Evolutionary conservation across 1,140 invertebrate species (phyloP).

Genomic region (Liolophura sinensis): DNA sequence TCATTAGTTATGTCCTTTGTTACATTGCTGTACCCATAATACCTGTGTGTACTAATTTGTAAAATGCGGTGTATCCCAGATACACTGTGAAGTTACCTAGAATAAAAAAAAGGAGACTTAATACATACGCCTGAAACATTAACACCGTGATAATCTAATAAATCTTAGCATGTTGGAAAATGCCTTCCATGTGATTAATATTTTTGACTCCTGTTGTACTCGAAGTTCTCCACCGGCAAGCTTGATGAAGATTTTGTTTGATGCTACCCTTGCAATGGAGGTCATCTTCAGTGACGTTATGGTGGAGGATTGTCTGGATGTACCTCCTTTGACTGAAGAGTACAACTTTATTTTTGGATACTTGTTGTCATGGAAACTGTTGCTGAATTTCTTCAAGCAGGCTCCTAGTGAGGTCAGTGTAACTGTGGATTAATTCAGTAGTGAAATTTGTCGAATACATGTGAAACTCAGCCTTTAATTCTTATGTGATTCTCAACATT

Average conservation of each 20-base stretch:
- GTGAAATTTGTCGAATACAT: no score
- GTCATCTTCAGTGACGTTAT: conserved; percentile 35
- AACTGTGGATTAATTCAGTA: no score
- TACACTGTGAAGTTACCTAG: no score
- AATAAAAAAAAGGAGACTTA: no score
- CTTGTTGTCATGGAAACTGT: conserved; percentile 73
- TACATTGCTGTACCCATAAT: no score
- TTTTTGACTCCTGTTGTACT: conserved; percentile 3
- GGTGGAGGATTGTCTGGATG: conserved; percentile 65
- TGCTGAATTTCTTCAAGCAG: conserved; percentile 71
- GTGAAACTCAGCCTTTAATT: conserved; percentile 5
- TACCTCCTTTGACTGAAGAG: conserved; percentile 67
- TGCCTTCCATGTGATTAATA: not conserved
- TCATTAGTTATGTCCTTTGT: no score
- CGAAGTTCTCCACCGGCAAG: conserved; percentile 26
- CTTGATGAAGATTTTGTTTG: conserved; percentile 29
- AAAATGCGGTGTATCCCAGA: no score
- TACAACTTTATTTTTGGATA: conserved; percentile 70
- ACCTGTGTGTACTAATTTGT: no score
- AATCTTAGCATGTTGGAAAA: no score
- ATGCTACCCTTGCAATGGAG: conserved; percentile 24
- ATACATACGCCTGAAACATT: not conserved
- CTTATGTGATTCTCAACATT: not conserved
- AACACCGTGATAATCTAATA: no score
- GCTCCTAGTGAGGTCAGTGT: conserved; percentile 67